A percentile compares a stretch with the other conserved stretches of the same genome.
phyloP scores from a whole-genome alignment of 2,797 vertebrate species.

The Darevskia nairensis region DNA sequence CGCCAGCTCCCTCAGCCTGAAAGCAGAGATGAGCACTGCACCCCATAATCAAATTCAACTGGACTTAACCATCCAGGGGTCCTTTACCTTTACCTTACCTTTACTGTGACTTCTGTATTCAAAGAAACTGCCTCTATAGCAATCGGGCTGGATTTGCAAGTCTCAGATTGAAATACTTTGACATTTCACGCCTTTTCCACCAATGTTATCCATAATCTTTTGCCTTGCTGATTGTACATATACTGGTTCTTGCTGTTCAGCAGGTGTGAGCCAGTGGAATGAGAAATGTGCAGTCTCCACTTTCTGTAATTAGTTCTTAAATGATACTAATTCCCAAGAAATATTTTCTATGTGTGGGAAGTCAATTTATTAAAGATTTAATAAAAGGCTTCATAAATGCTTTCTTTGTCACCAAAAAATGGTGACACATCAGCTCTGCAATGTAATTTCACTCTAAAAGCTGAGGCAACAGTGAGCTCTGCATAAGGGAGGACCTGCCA shows the following conservation, averaged over 20 bases:
- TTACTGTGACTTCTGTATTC: too few species aligned
- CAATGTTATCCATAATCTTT: constrained; percentile 69
- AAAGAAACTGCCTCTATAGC: constrained; percentile 43
- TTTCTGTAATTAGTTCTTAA: constrained; percentile 71
- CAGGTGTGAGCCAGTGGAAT: constrained; percentile 71
- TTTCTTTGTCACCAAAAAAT: constrained; percentile 36
- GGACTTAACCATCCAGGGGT: too few species aligned
- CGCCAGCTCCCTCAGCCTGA: too few species aligned
- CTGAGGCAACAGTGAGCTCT: constrained; percentile 24
- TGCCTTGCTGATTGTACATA: constrained; percentile 72
- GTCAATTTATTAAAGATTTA: constrained; percentile 67
- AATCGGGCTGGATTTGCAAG: constrained; percentile 59
- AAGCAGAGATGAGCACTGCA: too few species aligned
- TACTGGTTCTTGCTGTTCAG: constrained; percentile 51
- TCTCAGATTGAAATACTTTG: constrained; percentile 71
- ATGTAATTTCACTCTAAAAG: constrained; percentile 48
- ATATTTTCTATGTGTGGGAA: constrained; percentile 54
- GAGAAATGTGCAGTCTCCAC: constrained; percentile 70
- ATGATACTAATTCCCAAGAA: constrained; percentile 63
- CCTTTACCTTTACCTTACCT: too few species aligned
- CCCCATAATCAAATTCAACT: too few species aligned
- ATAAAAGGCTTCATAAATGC: constrained; percentile 55
- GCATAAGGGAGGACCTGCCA: not conserved
- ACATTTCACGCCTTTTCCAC: constrained; percentile 73
- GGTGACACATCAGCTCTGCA: constrained; percentile 33